Evolutionary conservation across 2,113 vertebrate species (phyloP).

Genomic region (Corythornis vintsioides): DNA sequence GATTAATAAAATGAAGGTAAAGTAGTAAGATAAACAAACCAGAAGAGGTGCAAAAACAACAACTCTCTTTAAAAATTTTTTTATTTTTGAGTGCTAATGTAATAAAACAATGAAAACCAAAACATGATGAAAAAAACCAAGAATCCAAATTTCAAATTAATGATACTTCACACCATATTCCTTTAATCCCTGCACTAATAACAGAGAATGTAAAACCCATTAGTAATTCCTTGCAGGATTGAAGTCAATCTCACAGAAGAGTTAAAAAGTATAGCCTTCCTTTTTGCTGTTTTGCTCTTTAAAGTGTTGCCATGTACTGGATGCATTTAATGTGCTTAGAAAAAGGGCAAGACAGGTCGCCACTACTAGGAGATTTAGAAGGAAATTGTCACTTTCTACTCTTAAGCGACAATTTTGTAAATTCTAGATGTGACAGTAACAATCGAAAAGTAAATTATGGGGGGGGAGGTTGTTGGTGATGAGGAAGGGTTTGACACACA

Average conservation of each 20-base stretch:
- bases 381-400: constrained; percentile 32
- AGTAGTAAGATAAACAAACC: background rate
- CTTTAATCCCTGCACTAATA: background rate
- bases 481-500: background rate
- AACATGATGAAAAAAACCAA: background rate
- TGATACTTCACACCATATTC: background rate
- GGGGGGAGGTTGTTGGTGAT: background rate
- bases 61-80: background rate
- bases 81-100: background rate
- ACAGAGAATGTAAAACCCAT: background rate
- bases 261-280: background rate
- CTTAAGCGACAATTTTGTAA: constrained; percentile 31
- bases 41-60: background rate
- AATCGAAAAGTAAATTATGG: background rate
- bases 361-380: background rate
- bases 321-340: background rate
- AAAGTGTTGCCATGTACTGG: background rate
- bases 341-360: background rate
- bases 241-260: background rate
- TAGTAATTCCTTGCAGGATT: background rate
- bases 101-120: background rate
- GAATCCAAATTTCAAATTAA: background rate
- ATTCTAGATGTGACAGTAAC: constrained; percentile 38
- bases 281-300: background rate
- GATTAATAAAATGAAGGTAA: background rate